phyloP scores from a whole-genome alignment of 2,888 invertebrate species.

The Hylaea fasciaria region DNA sequence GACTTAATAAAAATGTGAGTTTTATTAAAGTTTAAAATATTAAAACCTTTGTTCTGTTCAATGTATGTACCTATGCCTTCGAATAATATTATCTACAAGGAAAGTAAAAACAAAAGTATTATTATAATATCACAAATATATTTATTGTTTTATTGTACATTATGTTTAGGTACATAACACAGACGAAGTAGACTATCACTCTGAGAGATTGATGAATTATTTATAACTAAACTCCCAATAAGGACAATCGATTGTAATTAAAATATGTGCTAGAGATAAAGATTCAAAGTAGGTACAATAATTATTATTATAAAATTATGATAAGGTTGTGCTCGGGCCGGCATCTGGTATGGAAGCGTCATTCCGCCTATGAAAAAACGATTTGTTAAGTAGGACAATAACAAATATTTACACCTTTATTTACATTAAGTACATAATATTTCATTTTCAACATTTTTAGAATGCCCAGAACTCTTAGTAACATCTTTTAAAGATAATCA shows the following conservation, averaged over 20 bases:
- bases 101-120: slow-evolving; percentile 41
- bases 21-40: too few relatives aligned
- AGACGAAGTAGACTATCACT: slow-evolving; percentile 74
- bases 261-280: slow-evolving; percentile 64
- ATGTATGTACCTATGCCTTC: not conserved
- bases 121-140: slow-evolving; percentile 78
- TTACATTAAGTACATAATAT: slow-evolving; percentile 4
- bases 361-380: slow-evolving; percentile 20
- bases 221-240: slow-evolving; percentile 67
- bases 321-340: slow-evolving; percentile 53
- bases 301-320: slow-evolving; percentile 51
- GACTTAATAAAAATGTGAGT: too few relatives aligned
- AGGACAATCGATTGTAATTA: slow-evolving; percentile 62
- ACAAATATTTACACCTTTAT: slow-evolving; percentile 8
- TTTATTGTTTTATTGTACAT: slow-evolving; percentile 81
- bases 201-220: slow-evolving; percentile 61
- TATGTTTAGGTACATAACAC: slow-evolving; percentile 76
- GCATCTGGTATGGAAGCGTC: slow-evolving; percentile 43
- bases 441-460: slow-evolving; percentile 16
- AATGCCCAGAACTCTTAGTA: not conserved
- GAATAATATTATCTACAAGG: too few relatives aligned
- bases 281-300: slow-evolving; percentile 52
- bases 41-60: too few relatives aligned
- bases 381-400: slow-evolving; percentile 31
- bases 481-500: too few relatives aligned